Conservation (phyloP, 2,797 vertebrate genomes). For the Simalia tracyae region DNA sequence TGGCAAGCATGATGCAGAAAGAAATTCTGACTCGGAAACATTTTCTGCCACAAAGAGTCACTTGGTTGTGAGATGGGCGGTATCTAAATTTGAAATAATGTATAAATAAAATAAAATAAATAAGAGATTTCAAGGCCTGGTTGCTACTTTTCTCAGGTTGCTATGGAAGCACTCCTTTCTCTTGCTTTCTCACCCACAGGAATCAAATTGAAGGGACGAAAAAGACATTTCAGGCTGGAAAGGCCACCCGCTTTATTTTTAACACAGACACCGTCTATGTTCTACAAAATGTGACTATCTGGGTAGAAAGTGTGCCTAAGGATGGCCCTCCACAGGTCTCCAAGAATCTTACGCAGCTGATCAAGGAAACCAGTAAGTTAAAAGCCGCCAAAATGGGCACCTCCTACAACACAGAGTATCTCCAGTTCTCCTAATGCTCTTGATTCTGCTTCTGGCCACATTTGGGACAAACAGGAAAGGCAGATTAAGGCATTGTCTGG, state of each 20-base stretch:
- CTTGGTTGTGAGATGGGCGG: no score
- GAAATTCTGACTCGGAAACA: not conserved
- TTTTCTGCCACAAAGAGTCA: not conserved
- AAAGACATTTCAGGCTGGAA: accelerated
- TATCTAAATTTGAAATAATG: no score
- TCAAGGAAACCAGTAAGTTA: constrained; percentile 56
- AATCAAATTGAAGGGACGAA: not conserved
- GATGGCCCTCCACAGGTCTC: constrained; percentile 12
- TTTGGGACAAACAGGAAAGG: not conserved
- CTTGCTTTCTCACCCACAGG: not conserved
- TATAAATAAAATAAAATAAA: no score
- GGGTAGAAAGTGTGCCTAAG: constrained; percentile 62
- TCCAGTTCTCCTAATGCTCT: no score
- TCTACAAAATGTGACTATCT: constrained; percentile 28
- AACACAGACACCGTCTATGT: not conserved
- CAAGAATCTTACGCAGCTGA: constrained; percentile 29
- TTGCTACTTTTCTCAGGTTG: not conserved
- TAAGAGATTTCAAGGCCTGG: not conserved
- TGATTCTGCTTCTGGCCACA: not conserved
- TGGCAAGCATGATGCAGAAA: not conserved
- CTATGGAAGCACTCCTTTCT: not conserved
- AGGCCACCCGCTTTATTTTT: accelerated
- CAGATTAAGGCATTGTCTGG: not conserved
- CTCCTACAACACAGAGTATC: not conserved
- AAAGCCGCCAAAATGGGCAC: not conserved